Evolutionary conservation across 2,888 invertebrate species (phyloP).

Genomic region (Emmelina monodactyla): DNA sequence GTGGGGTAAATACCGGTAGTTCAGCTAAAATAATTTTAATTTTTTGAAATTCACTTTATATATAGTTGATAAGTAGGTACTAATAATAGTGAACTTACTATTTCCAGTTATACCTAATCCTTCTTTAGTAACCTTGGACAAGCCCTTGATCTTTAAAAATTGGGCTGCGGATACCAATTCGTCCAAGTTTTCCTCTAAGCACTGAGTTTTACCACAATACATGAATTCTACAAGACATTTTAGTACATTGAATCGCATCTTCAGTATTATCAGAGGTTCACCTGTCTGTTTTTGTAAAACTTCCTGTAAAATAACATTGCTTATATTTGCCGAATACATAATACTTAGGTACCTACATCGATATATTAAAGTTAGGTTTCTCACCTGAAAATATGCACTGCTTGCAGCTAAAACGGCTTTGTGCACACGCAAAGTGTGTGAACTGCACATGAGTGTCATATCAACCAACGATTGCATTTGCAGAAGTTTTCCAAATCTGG

Average conservation of each 20-base stretch:
- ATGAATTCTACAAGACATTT: slow-evolving; percentile 79
- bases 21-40: slow-evolving; percentile 33
- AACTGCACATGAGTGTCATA: slow-evolving; percentile 77
- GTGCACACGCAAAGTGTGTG: slow-evolving; percentile 76
- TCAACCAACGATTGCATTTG: slow-evolving; percentile 78
- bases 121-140: slow-evolving; percentile 65
- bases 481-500: slow-evolving; percentile 73
- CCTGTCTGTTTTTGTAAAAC: slow-evolving; percentile 65
- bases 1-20: slow-evolving; percentile 51
- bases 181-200: slow-evolving; percentile 72
- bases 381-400: slow-evolving; percentile 77
- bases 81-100: slow-evolving; percentile 28
- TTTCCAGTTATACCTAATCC: slow-evolving; percentile 49
- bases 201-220: slow-evolving; percentile 78
- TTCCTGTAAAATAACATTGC: slow-evolving; percentile 41
- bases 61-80: not conserved
- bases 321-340: slow-evolving; percentile 3
- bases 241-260: slow-evolving; percentile 74
- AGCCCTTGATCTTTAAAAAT: slow-evolving; percentile 71
- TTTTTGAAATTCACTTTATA: not conserved
- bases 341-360: not conserved
- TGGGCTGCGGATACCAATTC: slow-evolving; percentile 74
- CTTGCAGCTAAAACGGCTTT: slow-evolving; percentile 77
- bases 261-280: slow-evolving; percentile 69
- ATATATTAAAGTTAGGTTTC: slow-evolving; percentile 11